Evolutionary conservation across 2,888 invertebrate genomes (phyloP), one percentile per base, ranked within the genome.

Genomic region (Lacanobia oleracea): DNA sequence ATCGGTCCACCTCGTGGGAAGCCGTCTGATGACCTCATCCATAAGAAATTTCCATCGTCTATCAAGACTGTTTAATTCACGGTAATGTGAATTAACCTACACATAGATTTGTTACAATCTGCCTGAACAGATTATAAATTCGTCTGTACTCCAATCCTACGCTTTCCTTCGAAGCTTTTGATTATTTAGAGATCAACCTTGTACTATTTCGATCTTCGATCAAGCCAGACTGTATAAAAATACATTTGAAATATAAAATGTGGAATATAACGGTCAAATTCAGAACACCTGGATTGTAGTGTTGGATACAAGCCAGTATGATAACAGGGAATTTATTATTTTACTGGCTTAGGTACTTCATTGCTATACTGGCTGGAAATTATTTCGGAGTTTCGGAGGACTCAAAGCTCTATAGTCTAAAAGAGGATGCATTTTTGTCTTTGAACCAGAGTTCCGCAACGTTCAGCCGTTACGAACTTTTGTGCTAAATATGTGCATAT

Each of bases 181-280:
- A 91, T 91, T 94, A 94, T 94, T 93, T 93, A 84, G 82, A 94
- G 93, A 90, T 87, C 88, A 92, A 89, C 94, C 94, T 94, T 94
- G 94, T 87, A 83, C 91, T 94, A 93, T 93, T 93, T 92, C 84
- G 67, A 89, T 87, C 87, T 84, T 82, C 88, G 91, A 91, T 91
- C 90, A 89, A 88, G 86, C 84, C 87, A 87, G 88, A 86, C 86
- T 81, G 84, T 86, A 88, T 89, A 90, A 92, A 93, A 92, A 93
- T 93, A 93, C 87, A 92, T 90, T 86, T 84, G 84, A 88, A 91
- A 88, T 92, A 91, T 88, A 89, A 91, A 91, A 89, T 87, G 88
- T 85, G 83, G 87, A 89, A 91, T 89, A 90, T 90, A 92, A 91
- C 86, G 85, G 81, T 88, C 83, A 87, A 91, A 90, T 86, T 84